These are phyloP conservation scores for Itoplectis maculator DNA, from an alignment of 2,888 invertebrate species.

Conservation along the genomic window DNA sequence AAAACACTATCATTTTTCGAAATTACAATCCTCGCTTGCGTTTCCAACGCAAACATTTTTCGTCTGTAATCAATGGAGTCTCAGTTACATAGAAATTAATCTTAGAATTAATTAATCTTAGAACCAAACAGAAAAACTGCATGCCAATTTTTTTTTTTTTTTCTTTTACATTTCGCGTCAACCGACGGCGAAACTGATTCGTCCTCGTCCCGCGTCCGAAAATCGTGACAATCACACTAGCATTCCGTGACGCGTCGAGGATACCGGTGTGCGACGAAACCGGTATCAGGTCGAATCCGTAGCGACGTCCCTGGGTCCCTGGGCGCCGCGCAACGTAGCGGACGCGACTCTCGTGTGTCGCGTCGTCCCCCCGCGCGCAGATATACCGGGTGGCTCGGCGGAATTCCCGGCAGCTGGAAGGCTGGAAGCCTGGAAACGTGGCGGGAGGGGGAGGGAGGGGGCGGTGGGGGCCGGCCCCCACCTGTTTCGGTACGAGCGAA, in stretches of 20 bases:
- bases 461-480: conserved; percentile 78
- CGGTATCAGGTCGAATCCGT: conserved; percentile 24
- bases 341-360: conserved; percentile 26
- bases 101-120: too few species aligned
- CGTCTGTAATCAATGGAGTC: too few species aligned
- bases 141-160: background rate
- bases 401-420: conserved; percentile 14
- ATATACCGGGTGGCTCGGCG: conserved; percentile 52
- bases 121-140: too few species aligned
- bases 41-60: too few species aligned
- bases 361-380: background rate
- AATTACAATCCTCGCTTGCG: too few species aligned
- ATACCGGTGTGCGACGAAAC: background rate
- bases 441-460: too few species aligned
- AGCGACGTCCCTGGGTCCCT: conserved; percentile 46
- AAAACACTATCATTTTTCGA: too few species aligned
- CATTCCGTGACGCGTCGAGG: background rate
- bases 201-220: background rate
- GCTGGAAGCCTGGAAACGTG: too few species aligned
- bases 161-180: background rate
- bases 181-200: too few species aligned
- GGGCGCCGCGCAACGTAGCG: conserved; percentile 36
- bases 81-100: too few species aligned
- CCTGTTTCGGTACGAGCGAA: conserved; percentile 75
- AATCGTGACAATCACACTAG: background rate